phyloP scores from a whole-genome alignment of 2,888 invertebrate species.

The Tridacna gigas region DNA sequence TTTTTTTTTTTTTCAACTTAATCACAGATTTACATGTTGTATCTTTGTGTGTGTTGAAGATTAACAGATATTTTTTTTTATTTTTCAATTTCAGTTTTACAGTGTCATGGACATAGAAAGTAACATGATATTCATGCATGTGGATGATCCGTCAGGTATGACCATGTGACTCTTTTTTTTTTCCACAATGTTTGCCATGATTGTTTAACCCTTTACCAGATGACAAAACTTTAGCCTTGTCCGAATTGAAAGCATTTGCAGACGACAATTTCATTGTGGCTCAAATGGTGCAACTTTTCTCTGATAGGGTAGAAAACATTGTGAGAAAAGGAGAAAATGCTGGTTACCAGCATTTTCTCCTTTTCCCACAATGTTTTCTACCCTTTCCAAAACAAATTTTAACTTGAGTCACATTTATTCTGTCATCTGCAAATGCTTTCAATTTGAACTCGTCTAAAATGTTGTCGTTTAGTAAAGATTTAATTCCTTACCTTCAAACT shows the following conservation, averaged over 20 bases:
- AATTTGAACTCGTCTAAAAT: too few species aligned
- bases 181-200: not conserved
- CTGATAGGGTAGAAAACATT: not conserved
- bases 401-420: too few species aligned
- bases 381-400: not conserved
- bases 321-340: not conserved
- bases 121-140: constrained; percentile 83
- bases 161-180: not conserved
- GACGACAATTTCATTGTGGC: too few species aligned
- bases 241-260: too few species aligned
- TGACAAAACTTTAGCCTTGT: not conserved
- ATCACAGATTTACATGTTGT: too few species aligned
- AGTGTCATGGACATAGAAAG: constrained; percentile 83
- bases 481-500: too few species aligned
- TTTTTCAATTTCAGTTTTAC: constrained; percentile 78
- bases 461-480: too few species aligned
- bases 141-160: constrained; percentile 83
- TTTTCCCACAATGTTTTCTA: not conserved
- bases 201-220: not conserved
- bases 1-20: too few species aligned
- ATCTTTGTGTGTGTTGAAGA: too few species aligned
- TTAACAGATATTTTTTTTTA: not conserved
- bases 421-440: too few species aligned
- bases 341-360: not conserved
- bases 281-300: too few species aligned